Conservation (phyloP, 1,140 invertebrate genomes). For the Drosophila melanica region DNA sequence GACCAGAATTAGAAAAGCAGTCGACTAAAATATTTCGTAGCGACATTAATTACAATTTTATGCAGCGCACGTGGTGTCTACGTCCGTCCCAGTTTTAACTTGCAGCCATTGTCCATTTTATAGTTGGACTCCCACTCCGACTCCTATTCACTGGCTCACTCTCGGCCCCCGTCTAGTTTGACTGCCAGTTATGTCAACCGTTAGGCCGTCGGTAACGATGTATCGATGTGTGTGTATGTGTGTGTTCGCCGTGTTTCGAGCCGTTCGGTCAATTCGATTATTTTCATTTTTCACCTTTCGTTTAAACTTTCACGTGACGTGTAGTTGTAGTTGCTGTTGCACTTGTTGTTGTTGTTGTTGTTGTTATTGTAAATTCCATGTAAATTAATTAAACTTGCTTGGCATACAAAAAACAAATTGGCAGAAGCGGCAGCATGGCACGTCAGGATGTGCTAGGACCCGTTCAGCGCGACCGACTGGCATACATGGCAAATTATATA, state of each 20-base stretch:
- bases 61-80: slow-evolving; percentile 49
- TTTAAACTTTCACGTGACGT: slow-evolving; percentile 77
- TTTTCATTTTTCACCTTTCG: slow-evolving; percentile 78
- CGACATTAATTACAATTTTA: slow-evolving; percentile 80
- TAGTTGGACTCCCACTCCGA: background rate
- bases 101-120: slow-evolving; percentile 21
- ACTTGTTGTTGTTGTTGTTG: slow-evolving; percentile 29
- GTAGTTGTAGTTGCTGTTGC: slow-evolving; percentile 60
- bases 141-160: background rate
- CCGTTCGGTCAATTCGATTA: slow-evolving; percentile 77
- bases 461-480: slow-evolving; percentile 38
- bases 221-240: slow-evolving; percentile 16
- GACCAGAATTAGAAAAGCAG: slow-evolving; percentile 17
- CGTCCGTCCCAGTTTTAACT: slow-evolving; percentile 31
- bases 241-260: slow-evolving; percentile 45
- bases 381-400: slow-evolving; percentile 83
- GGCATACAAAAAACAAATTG: slow-evolving; percentile 72
- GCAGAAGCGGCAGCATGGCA: slow-evolving; percentile 51
- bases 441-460: slow-evolving; percentile 43
- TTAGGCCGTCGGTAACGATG: slow-evolving; percentile 48
- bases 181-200: slow-evolving; percentile 59
- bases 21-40: slow-evolving; percentile 53
- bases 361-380: slow-evolving; percentile 79
- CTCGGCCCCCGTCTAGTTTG: slow-evolving; percentile 33
- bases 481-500: slow-evolving; percentile 76